These are phyloP conservation scores for Eudyptes chrysolophus DNA, from an alignment of 2,113 vertebrate species.

Conservation along the genomic window DNA sequence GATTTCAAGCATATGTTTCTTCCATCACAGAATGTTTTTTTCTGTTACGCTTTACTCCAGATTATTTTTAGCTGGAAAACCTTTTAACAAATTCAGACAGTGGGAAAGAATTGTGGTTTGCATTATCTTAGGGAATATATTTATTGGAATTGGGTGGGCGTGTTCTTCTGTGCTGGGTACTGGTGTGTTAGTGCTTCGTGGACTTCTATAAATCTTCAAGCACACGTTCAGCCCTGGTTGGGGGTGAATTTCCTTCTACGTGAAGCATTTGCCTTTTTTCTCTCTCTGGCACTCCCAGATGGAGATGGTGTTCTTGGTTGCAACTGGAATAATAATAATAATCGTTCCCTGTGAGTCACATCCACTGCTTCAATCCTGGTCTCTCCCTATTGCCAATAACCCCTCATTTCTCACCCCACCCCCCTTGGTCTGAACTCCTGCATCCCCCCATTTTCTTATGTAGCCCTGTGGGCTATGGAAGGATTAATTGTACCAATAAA, in stretches of 20 bases:
- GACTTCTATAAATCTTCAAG: neutral
- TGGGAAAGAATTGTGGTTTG: neutral
- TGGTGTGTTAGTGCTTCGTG: neutral
- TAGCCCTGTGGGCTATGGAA: constrained; percentile 36
- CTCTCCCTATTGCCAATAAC: neutral
- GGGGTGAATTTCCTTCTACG: neutral
- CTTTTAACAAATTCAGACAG: neutral
- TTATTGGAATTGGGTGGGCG: neutral
- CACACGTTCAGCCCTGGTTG: neutral
- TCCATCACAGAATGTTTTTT: neutral
- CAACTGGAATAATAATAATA: neutral
- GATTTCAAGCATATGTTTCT: constrained; percentile 35
- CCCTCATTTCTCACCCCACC: neutral
- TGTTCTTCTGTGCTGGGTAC: neutral
- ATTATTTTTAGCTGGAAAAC: neutral
- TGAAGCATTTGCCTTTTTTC: neutral
- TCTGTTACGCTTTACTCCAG: neutral
- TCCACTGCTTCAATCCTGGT: neutral
- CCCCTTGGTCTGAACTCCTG: neutral
- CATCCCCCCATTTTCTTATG: neutral
- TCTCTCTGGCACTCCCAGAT: neutral
- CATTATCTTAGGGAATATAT: neutral
- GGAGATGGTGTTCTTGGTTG: neutral
- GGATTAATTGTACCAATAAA: constrained; percentile 71
- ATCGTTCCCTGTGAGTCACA: neutral